A percentile compares a stretch with the other conserved stretches of the same genome.
phyloP scores from a whole-genome alignment of 2,113 vertebrate genomes.

The Anhinga rufa region DNA sequence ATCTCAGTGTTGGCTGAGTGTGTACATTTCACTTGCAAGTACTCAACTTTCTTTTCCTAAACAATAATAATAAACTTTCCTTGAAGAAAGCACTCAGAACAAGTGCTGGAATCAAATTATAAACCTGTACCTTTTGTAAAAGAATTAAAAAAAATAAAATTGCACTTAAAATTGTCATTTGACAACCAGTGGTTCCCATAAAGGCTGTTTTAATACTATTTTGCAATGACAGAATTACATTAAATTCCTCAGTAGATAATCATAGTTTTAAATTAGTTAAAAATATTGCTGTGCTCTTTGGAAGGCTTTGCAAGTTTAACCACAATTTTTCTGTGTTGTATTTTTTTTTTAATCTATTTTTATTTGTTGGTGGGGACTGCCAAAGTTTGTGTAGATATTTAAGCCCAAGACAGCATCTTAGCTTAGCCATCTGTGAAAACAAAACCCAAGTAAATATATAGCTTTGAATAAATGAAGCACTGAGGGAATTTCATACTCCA shows the following conservation, averaged over 20 bases:
- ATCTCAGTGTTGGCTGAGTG: background rate
- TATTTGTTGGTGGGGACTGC: conserved; percentile 48
- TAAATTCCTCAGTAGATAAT: conserved; percentile 2
- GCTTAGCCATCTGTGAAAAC: conserved; percentile 64
- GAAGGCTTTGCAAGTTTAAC: background rate
- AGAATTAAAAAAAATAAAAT: background rate
- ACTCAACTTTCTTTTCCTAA: background rate
- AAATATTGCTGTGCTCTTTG: conserved; percentile 1
- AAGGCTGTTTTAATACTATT: background rate
- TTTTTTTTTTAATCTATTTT: conserved; percentile 22
- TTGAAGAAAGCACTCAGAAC: background rate
- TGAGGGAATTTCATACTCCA: conserved; percentile 15
- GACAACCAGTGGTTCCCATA: background rate
- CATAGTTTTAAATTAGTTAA: background rate
- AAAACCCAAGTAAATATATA: conserved; percentile 40
- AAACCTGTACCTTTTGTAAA: background rate
- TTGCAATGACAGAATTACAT: background rate
- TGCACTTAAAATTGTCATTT: background rate
- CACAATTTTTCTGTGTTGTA: background rate
- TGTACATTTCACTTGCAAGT: background rate
- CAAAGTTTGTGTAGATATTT: conserved; percentile 49
- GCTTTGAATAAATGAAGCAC: conserved; percentile 59
- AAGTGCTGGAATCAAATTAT: background rate
- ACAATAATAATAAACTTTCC: background rate
- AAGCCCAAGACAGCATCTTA: conserved; percentile 51